These are phyloP conservation scores for Atrichornis clamosus DNA, from an alignment of 2,113 vertebrate species.

Conservation along the genomic window DNA sequence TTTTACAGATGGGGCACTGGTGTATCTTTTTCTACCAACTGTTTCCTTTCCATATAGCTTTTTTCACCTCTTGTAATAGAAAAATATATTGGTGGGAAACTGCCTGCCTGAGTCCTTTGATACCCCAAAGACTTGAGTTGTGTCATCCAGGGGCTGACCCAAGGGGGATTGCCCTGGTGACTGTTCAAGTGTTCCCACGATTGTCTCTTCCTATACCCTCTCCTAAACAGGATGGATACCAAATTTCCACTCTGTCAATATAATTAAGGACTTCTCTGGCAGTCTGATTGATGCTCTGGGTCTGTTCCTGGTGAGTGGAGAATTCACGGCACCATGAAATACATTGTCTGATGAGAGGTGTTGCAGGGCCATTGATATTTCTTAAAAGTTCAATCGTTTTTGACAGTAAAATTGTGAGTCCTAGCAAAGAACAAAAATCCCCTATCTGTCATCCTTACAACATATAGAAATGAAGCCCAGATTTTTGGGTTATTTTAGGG, in stretches of 20 bases:
- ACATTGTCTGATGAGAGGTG: neutral
- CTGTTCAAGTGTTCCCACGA: neutral
- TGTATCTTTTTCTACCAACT: neutral
- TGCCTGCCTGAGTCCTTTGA: neutral
- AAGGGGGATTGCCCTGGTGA: neutral
- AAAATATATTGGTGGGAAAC: conserved; percentile 5
- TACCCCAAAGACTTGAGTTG: neutral
- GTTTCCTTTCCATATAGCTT: neutral
- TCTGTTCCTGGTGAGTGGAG: neutral
- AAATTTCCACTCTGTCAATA: neutral
- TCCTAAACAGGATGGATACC: neutral
- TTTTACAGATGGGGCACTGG: neutral
- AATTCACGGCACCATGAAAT: neutral
- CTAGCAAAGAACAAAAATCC: neutral
- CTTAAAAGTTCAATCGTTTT: neutral
- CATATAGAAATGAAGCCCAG: neutral
- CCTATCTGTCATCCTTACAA: neutral
- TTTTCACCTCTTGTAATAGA: neutral
- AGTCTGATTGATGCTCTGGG: neutral
- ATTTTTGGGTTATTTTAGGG: conserved; percentile 56
- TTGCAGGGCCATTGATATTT: neutral
- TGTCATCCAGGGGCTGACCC: neutral
- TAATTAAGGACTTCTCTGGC: neutral
- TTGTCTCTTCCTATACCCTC: neutral
- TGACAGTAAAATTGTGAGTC: conserved; percentile 5